phyloP scores from a whole-genome alignment of 2,113 vertebrate species.

The Pygathrix nemaeus region DNA sequence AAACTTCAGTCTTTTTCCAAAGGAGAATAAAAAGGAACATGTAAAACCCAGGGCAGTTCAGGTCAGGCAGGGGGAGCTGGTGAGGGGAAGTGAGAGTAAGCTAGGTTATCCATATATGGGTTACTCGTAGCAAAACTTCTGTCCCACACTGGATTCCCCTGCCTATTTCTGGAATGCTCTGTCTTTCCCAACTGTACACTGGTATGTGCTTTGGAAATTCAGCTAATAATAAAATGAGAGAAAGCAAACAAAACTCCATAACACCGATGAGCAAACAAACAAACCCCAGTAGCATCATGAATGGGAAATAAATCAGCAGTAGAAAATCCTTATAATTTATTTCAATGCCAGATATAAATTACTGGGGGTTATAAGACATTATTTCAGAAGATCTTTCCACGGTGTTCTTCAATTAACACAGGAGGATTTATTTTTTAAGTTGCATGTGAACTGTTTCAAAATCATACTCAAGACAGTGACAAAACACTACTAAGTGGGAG shows the following conservation, averaged over 20 bases:
- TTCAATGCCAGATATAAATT: background rate
- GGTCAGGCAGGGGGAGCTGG: slow-evolving; percentile 6
- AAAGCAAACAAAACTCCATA: slow-evolving; percentile 1
- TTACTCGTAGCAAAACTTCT: slow-evolving; percentile 38
- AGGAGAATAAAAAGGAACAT: background rate
- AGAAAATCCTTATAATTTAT: background rate
- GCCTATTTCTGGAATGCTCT: slow-evolving; percentile 66
- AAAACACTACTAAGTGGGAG: background rate
- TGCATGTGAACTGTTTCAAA: background rate
- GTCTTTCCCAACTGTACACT: slow-evolving; percentile 65
- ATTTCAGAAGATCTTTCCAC: background rate
- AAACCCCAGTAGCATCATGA: background rate
- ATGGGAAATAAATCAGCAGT: background rate
- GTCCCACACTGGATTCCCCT: slow-evolving; percentile 48
- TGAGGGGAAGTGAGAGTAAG: background rate
- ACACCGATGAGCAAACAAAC: background rate
- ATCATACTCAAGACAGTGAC: background rate
- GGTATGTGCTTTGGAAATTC: slow-evolving; percentile 55
- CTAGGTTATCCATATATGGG: slow-evolving; percentile 59
- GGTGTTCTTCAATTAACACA: background rate
- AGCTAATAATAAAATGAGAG: slow-evolving; percentile 57
- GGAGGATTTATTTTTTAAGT: background rate
- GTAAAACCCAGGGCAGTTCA: slow-evolving; percentile 1
- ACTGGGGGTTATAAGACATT: background rate
- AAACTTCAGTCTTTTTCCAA: background rate